Evolutionary conservation across 1,140 invertebrate species (phyloP), one percentile per base, ranked within the genome.

Genomic region (Elymnias hypermnestra): DNA sequence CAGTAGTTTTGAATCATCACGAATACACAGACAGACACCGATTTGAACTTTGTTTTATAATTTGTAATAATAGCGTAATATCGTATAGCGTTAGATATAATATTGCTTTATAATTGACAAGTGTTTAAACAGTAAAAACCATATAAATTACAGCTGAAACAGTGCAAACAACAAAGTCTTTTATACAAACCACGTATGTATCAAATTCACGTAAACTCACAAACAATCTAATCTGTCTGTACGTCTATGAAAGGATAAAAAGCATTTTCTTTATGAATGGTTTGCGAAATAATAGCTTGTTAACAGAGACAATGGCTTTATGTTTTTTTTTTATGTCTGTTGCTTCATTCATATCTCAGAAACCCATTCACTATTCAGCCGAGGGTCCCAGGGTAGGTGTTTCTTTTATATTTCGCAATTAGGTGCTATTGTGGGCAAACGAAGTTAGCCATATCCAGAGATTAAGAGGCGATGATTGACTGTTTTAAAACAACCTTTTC

Each of bases 251-350:
- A 35, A 43, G 41, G 29, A 35, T 29, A 35, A 35, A 35, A 23
- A 31, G 19, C n/a, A 15, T 43, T 43, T 43, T 35, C 29, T 43
- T 43, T 35, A 12, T 43, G 40, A 42, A 42, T 43, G 41, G 19
- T 10, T 41, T 35, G 41, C 41, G 41, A 41, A 41, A 41, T 36
- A 36, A 36, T 43, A 22, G 41, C 41, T 43, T 43, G 25, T 43
- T 43, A 43, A n/a, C 13, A 22, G 41, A 43, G 19, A 43, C 41
- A 43, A 43, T 43, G 25, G 41, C 3, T n/a, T n/a, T n/a, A 1
- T 8, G 15, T 29, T 41, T 15, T 14, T 41, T 41, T 13, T 23
- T 4, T 9, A 7, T 33, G 2, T 29, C 8, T 35, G 41, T 23
- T 31, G 19, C 21, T 43, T 43, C 19, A 43, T 43, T 43, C 29